Evolutionary conservation across 1,140 invertebrate genomes (phyloP), one percentile per base, ranked within the genome.

Genomic region (Monochamus saltuarius): DNA sequence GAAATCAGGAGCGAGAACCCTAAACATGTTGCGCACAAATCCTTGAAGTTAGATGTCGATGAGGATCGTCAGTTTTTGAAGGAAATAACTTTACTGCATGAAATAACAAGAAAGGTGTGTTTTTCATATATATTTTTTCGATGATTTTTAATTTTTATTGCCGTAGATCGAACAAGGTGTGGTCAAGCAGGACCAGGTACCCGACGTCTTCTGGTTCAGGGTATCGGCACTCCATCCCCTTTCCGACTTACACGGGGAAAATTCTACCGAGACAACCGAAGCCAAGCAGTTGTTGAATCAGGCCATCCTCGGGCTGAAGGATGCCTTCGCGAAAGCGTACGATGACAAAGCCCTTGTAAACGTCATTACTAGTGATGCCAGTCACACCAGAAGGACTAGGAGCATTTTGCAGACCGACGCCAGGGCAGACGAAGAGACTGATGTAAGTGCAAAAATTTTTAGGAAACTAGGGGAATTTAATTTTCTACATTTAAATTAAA

Each of bases 191-290:
- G 83, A 88, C 68, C 80, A 80, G 43, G 76, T 83, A 47, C 78
- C 86, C 43, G 85, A 88, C 74, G 81, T 88, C 64, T 87, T 84
- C 70, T 87, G 86, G 83, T 77, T 89, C 52, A 82, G 84, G 59
- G 77, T 88, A 35, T 78, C 79, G 19, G 82, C 83, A 13, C 74
- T 89, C 7, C 83, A 83, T 65, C 75, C 83, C n/a, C 63, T 89
- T 6, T 78, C 81, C 50, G 85, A 89, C 69, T 76, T 80, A 39
- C 83, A 91, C 76, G 87, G 87, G 7, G 81, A 83, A 52, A 84
- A 86, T 67, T 89, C 89, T 1, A 72, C 82, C 13, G 79, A 84
- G 67, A 77, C 83, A 6, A 82, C 82, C 63, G 89, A 91, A 79
- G 88, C 88, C 45, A 82, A 85, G 59, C 78, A 82, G 56, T 65